Evolutionary conservation across 2,113 vertebrate species (phyloP).

Genomic region (Anoplopoma fimbria): DNA sequence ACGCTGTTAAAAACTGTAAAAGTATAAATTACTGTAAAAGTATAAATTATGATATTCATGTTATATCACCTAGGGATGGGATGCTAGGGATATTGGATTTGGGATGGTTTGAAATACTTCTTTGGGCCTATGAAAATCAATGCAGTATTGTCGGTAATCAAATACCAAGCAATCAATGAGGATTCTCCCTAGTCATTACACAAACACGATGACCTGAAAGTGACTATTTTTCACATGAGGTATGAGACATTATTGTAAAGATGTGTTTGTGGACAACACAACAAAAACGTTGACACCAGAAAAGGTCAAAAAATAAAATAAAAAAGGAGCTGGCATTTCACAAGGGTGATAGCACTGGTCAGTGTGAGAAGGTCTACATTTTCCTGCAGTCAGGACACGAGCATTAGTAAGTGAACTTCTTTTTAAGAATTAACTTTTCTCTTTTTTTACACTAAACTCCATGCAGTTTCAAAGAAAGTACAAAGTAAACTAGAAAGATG

Average conservation of each 20-base stretch:
- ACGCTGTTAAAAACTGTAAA: conserved; percentile 13
- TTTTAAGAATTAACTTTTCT: neutral
- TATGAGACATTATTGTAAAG: neutral
- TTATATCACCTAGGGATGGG: neutral
- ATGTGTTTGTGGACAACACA: neutral
- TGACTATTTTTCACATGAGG: neutral
- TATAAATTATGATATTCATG: neutral
- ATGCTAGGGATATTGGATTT: neutral
- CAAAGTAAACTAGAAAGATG: neutral
- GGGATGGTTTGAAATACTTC: neutral
- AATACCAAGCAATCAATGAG: neutral
- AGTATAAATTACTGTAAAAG: neutral
- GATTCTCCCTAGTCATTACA: neutral
- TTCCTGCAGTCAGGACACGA: neutral
- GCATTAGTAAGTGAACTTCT: neutral
- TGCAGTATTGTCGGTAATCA: neutral
- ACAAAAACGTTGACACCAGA: neutral
- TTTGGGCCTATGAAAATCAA: neutral
- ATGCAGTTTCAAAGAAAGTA: neutral
- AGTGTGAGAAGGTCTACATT: neutral
- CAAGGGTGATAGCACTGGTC: conserved; percentile 3
- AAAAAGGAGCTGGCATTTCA: conserved; percentile 30
- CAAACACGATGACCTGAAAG: neutral
- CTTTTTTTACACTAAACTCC: neutral
- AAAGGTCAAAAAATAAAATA: neutral